These are phyloP conservation scores for Drosophila suzukii DNA, from an alignment of 1,140 invertebrate species.

Conservation along the genomic window DNA sequence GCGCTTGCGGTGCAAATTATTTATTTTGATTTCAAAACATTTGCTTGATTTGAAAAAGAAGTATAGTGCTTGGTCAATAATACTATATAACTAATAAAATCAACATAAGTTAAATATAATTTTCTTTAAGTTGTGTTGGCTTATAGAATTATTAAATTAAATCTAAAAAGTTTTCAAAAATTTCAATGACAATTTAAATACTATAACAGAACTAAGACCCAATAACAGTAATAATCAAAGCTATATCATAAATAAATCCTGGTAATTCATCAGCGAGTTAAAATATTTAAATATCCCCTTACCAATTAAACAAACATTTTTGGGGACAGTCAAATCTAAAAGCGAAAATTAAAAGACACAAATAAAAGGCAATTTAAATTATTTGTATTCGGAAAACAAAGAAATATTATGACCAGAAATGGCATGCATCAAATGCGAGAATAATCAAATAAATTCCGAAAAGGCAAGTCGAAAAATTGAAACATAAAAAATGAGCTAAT, in stretches of 20 bases:
- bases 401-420: constrained; percentile 50
- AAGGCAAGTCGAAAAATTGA: constrained; percentile 48
- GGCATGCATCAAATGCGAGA: constrained; percentile 38
- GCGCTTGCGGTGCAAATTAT: too few species aligned
- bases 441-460: constrained; percentile 47
- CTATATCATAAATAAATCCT: constrained; percentile 3
- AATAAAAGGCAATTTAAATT: constrained; percentile 25
- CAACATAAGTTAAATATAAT: too few species aligned
- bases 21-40: too few species aligned
- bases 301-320: constrained; percentile 3
- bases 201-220: background rate
- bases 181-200: background rate
- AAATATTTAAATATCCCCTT: constrained; percentile 17
- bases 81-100: too few species aligned
- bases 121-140: too few species aligned
- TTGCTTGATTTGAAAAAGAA: too few species aligned
- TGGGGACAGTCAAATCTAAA: background rate
- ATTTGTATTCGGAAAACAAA: constrained; percentile 33
- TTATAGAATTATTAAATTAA: too few species aligned
- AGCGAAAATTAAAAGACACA: constrained; percentile 23
- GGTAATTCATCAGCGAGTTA: constrained; percentile 25
- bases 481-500: constrained; percentile 68
- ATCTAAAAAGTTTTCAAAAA: too few species aligned
- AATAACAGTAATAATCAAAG: constrained; percentile 4
- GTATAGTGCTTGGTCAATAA: too few species aligned